phyloP scores from a whole-genome alignment of 2,888 invertebrate genomes.

The Ornithoptera alexandrae region DNA sequence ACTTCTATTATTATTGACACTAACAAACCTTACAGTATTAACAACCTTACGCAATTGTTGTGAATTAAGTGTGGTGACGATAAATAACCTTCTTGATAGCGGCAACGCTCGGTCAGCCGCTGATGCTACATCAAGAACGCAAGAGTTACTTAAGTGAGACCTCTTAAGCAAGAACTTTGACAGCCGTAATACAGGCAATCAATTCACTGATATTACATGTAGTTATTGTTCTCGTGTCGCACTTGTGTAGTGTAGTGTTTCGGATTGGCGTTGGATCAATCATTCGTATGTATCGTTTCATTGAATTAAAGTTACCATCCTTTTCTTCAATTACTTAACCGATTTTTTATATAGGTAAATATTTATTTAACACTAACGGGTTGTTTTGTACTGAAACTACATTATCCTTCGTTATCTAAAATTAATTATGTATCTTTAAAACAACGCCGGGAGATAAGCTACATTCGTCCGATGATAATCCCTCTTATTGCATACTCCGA shows the following conservation, averaged over 20 bases:
- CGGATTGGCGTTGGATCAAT: not conserved
- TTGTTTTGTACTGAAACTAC: no score
- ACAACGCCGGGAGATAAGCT: no score
- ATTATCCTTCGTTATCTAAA: no score
- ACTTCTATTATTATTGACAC: conserved; percentile 19
- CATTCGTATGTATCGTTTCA: not conserved
- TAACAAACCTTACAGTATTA: conserved; percentile 20
- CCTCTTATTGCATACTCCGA: no score
- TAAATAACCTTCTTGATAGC: conserved; percentile 21
- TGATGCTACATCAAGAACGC: conserved; percentile 15
- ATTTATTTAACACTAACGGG: no score
- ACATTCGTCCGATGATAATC: no score
- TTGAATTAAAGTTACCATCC: no score
- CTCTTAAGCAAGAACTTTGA: conserved; percentile 26
- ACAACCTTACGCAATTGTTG: conserved; percentile 28
- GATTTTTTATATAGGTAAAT: no score
- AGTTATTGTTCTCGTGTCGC: conserved; percentile 25
- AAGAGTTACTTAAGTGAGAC: conserved; percentile 27
- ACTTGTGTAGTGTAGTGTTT: not conserved
- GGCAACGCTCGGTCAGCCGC: conserved; percentile 2
- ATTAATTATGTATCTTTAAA: no score
- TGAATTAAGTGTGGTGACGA: conserved; percentile 25
- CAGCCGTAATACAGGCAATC: conserved; percentile 18
- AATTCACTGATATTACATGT: conserved; percentile 24
- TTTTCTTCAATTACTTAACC: no score